Percentiles rank a stretch among this genome's conserved stretches.
Evolutionary conservation across 2,888 invertebrate genomes (phyloP).

Genomic region (Eubasilissa splendida): DNA sequence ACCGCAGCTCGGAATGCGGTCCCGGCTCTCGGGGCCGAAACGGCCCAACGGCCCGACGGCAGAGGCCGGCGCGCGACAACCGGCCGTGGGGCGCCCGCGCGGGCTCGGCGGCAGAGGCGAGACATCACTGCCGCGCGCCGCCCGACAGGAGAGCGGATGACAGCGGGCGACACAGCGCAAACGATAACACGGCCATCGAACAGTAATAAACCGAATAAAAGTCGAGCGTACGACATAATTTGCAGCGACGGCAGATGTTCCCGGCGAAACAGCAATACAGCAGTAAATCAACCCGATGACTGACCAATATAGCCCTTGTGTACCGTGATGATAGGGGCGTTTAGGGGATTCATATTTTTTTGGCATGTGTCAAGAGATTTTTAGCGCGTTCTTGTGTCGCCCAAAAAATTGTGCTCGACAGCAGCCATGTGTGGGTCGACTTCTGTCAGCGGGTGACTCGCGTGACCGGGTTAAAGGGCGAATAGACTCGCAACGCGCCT

Average conservation of each 20-base stretch:
- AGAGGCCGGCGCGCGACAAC: constrained; percentile 22
- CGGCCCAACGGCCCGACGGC: constrained; percentile 21
- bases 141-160: neutral
- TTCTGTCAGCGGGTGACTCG: neutral
- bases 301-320: neutral
- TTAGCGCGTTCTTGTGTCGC: constrained; percentile 22
- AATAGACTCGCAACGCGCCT: no score
- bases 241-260: constrained; percentile 1
- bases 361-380: neutral
- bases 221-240: constrained; percentile 25
- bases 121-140: neutral
- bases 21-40: constrained; percentile 51
- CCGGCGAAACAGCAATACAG: neutral
- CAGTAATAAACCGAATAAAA: constrained; percentile 34
- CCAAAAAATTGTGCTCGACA: neutral
- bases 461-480: neutral
- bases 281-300: neutral
- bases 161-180: constrained; percentile 24
- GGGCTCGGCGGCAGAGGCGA: constrained; percentile 4
- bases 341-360: neutral
- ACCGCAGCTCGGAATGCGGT: constrained; percentile 59
- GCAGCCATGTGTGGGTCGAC: neutral
- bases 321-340: neutral
- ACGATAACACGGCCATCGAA: neutral
- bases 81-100: constrained; percentile 17